Conservation (phyloP, 1,140 invertebrate genomes). For the Dufourea novaeangliae region DNA sequence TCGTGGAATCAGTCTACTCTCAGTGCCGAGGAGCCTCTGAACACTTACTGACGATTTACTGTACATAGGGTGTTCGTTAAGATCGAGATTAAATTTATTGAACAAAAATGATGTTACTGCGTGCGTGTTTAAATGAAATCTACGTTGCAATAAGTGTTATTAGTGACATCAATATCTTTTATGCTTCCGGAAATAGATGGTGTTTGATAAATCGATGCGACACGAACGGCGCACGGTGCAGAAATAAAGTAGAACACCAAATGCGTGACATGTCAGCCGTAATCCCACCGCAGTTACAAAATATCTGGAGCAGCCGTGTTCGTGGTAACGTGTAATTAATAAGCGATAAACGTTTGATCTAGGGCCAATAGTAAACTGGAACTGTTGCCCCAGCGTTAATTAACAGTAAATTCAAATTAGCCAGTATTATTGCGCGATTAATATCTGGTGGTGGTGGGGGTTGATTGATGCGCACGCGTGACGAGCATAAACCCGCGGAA, state of each 20-base stretch:
- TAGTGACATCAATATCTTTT: no score
- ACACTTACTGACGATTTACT: no score
- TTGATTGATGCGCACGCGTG: constrained; percentile 23
- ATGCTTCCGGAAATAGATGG: no score
- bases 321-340: constrained; percentile 7
- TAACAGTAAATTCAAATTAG: constrained; percentile 51
- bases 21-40: no score
- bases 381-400: constrained; percentile 21
- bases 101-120: no score
- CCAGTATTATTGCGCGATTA: constrained; percentile 39
- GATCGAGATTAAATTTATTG: no score
- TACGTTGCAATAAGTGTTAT: no score
- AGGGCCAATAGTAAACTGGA: constrained; percentile 25
- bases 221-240: no score
- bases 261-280: background rate
- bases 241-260: background rate
- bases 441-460: constrained; percentile 24
- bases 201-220: background rate
- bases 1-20: no score
- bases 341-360: constrained; percentile 36
- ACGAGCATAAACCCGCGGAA: background rate
- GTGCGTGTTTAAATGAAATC: no score
- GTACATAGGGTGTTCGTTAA: no score
- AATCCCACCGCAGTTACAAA: constrained; percentile 17
- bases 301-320: background rate